These are phyloP conservation scores for Hylyphantes graminicola DNA, from an alignment of 1,140 invertebrate genomes.

Conservation along the genomic window DNA sequence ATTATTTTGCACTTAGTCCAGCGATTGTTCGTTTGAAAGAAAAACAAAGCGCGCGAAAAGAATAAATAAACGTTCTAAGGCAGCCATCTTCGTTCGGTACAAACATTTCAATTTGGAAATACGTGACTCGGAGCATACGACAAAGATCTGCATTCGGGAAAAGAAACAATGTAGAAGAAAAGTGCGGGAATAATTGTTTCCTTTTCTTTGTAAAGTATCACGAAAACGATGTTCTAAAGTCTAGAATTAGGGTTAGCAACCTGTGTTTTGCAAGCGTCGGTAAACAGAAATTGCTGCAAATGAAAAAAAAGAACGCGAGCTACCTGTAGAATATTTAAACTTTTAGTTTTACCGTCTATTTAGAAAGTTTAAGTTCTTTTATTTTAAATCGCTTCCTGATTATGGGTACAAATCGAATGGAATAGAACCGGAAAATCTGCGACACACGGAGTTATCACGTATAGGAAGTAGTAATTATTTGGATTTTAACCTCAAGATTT, in stretches of 20 bases:
- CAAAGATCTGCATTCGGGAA: conserved; percentile 11
- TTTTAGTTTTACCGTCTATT: conserved; percentile 25
- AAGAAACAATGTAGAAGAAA: conserved; percentile 24
- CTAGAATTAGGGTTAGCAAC: conserved; percentile 20
- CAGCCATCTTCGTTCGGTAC: not conserved
- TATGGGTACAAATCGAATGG: conserved; percentile 29
- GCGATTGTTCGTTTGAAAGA: conserved; percentile 1
- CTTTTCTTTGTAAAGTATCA: conserved; percentile 27
- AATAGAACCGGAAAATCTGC: conserved; percentile 3
- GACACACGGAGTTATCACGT: conserved; percentile 6
- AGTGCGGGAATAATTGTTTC: conserved; percentile 32
- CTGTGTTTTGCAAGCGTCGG: conserved; percentile 30
- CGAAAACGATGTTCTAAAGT: conserved; percentile 27
- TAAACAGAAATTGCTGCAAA: conserved; percentile 36
- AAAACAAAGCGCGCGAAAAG: conserved; percentile 2
- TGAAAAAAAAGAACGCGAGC: not conserved
- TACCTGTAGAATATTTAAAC: not conserved
- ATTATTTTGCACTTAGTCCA: not conserved
- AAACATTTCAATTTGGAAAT: conserved; percentile 37
- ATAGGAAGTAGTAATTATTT: not conserved
- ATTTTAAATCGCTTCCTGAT: conserved; percentile 27
- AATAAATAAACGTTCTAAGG: conserved; percentile 15
- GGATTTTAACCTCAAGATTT: conserved; percentile 1
- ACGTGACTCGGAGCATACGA: conserved; percentile 25
- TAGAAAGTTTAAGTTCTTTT: not conserved